These are phyloP conservation scores for Halesus radiatus DNA, from an alignment of 1,140 invertebrate genomes.

Conservation along the genomic window DNA sequence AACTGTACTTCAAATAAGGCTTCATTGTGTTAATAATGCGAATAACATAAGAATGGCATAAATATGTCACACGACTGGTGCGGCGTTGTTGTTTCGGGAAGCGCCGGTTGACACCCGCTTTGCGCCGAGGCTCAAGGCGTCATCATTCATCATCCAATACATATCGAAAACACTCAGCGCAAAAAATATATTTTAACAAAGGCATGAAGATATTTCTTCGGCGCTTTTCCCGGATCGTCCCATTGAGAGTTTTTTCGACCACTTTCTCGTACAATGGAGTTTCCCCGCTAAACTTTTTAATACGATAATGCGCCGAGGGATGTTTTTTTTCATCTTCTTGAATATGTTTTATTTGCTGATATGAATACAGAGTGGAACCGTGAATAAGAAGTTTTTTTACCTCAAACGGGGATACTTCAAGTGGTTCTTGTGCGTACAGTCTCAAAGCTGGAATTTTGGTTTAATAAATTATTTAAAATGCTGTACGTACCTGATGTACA, in stretches of 20 bases:
- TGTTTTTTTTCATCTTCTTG: background rate
- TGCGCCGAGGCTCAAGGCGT: background rate
- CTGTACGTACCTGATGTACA: too few relatives aligned
- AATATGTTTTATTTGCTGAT: constrained; percentile 4
- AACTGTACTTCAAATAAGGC: too few relatives aligned
- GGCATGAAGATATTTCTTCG: background rate
- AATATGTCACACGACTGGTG: background rate
- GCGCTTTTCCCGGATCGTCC: background rate
- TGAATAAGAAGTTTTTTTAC: background rate
- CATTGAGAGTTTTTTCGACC: background rate
- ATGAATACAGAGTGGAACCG: background rate
- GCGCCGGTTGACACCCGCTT: constrained; percentile 3
- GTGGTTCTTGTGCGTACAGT: too few relatives aligned
- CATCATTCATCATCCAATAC: constrained; percentile 11
- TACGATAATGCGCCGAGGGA: constrained; percentile 11
- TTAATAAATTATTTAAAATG: too few relatives aligned
- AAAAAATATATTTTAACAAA: background rate
- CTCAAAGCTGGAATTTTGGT: too few relatives aligned
- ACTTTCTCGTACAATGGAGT: background rate
- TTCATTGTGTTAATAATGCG: too few relatives aligned
- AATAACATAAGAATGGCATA: too few relatives aligned
- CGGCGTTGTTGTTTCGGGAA: background rate
- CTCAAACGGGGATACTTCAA: background rate
- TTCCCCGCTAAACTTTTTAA: constrained; percentile 5
- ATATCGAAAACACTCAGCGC: constrained; percentile 8